A percentile compares a stretch with the other conserved stretches of the same genome.
These are phyloP conservation scores for Latheticus oryzae DNA, from an alignment of 2,888 invertebrate species.

Conservation along the genomic window DNA sequence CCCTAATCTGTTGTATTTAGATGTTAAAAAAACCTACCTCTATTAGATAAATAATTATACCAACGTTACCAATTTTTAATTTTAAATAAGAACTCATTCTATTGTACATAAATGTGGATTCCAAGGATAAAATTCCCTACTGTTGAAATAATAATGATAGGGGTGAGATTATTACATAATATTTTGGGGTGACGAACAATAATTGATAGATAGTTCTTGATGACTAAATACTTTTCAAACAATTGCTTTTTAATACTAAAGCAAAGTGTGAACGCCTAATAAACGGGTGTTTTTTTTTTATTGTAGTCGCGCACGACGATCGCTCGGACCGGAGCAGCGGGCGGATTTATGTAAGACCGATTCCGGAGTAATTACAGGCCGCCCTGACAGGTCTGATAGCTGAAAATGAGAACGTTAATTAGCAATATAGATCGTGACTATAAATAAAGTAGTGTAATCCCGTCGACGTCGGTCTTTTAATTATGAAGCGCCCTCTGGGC, in stretches of 20 bases:
- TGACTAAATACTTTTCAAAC: too few species aligned
- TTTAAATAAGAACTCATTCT: too few species aligned
- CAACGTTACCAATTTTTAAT: too few species aligned
- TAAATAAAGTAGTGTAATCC: constrained; percentile 65
- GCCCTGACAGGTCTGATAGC: constrained; percentile 60
- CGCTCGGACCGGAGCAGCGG: constrained; percentile 34
- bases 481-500: constrained; percentile 61
- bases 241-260: constrained; percentile 33
- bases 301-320: constrained; percentile 23
- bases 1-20: too few species aligned
- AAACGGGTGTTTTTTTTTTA: constrained; percentile 35
- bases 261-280: constrained; percentile 36
- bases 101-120: too few species aligned
- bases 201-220: too few species aligned
- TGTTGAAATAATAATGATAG: too few species aligned
- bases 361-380: constrained; percentile 54
- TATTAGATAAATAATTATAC: too few species aligned
- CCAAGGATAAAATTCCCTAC: too few species aligned
- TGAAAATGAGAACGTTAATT: constrained; percentile 65
- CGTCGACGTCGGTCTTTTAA: constrained; percentile 63
- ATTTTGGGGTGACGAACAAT: too few species aligned
- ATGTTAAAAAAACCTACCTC: too few species aligned
- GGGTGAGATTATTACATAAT: too few species aligned
- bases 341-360: constrained; percentile 47
- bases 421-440: constrained; percentile 67